Evolutionary conservation across 2,888 invertebrate genomes (phyloP), one percentile per base, ranked within the genome.

Genomic region (Corbicula japonica): DNA sequence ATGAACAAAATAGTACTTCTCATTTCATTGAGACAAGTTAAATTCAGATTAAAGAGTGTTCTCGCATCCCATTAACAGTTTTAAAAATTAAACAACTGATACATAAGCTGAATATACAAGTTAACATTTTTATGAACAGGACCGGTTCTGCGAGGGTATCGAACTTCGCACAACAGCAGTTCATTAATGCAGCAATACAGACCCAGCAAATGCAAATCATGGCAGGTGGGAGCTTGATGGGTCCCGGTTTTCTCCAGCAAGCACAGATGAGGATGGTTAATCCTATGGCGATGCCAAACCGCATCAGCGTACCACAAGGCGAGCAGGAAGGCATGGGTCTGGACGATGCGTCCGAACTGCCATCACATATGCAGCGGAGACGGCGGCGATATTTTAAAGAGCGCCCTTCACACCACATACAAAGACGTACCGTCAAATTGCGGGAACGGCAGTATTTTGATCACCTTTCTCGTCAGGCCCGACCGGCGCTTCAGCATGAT

Each of bases 191-290:
- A 30, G 23, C 21, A 5, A 34, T 56, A 5, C 54, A 54, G 30
- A 38, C 41, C 30, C 76, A 76, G 28, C 76, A 62, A 23, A 41
- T 58, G 30, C 72, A 56, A 26, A 5, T 46, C 18, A 44, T 58
- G 28, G 65, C 58, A 12, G 46, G 72, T 38, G 41, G 34, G 35
- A 72, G 58, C 46, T 34, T 69, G 50, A 18, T 76, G 44, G 58
- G 70, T 32, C 28, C 46, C 0, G 75, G 62, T 15, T 41, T 61
- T 26, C 28, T 44, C 5, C 58, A 46, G 2, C 75, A 76, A 21
- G 10, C 44, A 26, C 68, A 52, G 52, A 23, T 26, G 54, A 28
- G 50, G 32, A 32, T 34, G 4, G 46, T 50, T n/a, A 32, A 28
- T 5, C 65, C 21, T 30, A 35, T 32, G 2, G 5, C 35, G 3